Evolutionary conservation across 2,888 invertebrate genomes (phyloP).

Genomic region (Microchrysa polita): DNA sequence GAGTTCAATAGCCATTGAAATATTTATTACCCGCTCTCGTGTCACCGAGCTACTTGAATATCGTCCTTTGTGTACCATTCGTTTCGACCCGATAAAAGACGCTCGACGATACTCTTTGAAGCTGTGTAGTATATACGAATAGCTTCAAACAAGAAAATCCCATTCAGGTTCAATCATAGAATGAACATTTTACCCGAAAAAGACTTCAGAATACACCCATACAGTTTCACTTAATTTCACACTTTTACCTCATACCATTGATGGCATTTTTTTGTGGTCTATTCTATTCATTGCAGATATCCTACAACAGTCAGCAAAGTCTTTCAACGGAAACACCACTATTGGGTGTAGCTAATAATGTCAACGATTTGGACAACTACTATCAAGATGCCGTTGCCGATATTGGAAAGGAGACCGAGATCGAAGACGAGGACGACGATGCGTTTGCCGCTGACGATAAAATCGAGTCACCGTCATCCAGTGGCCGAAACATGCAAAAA

Average conservation of each 20-base stretch:
- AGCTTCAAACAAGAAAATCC: not conserved
- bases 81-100: not conserved
- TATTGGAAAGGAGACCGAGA: not conserved
- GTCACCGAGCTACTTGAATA: not conserved
- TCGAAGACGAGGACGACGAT: slow-evolving; percentile 15
- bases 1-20: slow-evolving; percentile 16
- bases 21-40: slow-evolving; percentile 10
- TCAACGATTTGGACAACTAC: slow-evolving; percentile 39
- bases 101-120: slow-evolving; percentile 11
- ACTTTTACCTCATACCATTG: not conserved
- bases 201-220: not conserved
- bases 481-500: slow-evolving; percentile 54
- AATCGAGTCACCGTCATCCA: slow-evolving; percentile 53
- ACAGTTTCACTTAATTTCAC: slow-evolving; percentile 27
- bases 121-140: slow-evolving; percentile 16
- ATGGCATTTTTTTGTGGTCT: slow-evolving; percentile 12
- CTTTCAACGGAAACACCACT: slow-evolving; percentile 26
- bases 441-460: not conserved
- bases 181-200: not conserved
- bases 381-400: not conserved
- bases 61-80: not conserved
- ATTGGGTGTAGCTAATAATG: not conserved
- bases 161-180: not conserved
- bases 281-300: slow-evolving; percentile 33
- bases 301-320: slow-evolving; percentile 30